phyloP scores from a whole-genome alignment of 2,113 vertebrate species.

The Ceyx cyanopectus region DNA sequence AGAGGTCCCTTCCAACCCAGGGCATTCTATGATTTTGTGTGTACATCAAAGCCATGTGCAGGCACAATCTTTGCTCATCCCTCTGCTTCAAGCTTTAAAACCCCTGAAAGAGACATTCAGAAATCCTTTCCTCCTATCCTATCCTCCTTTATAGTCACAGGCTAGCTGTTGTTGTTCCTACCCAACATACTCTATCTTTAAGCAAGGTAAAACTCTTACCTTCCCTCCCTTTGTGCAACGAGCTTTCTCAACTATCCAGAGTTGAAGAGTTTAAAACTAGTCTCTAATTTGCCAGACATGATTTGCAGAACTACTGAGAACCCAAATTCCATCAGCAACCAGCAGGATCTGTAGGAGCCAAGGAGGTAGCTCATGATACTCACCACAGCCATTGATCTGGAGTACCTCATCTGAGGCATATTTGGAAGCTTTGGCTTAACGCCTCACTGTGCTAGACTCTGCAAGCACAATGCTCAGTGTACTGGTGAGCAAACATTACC shows the following conservation, averaged over 20 bases:
- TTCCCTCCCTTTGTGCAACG: not conserved
- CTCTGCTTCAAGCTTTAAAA: not conserved
- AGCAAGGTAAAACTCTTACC: rapidly evolving
- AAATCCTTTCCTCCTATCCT: not conserved
- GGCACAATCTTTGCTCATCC: not conserved
- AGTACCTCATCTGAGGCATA: too few relatives aligned
- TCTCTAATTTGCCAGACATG: not conserved
- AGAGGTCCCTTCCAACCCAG: too few relatives aligned
- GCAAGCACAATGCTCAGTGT: not conserved
- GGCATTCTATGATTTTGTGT: not conserved
- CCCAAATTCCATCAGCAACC: not conserved
- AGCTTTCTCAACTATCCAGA: not conserved
- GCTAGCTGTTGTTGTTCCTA: not conserved
- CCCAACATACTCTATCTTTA: not conserved
- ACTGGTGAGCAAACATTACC: conserved; percentile 52
- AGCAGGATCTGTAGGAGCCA: not conserved
- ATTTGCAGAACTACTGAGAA: not conserved
- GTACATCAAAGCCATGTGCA: not conserved
- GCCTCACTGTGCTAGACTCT: not conserved
- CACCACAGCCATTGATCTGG: too few relatives aligned
- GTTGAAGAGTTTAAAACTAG: not conserved
- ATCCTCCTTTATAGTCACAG: not conserved
- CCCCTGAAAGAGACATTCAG: not conserved
- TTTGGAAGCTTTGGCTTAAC: not conserved
- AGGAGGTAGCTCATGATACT: not conserved